These are phyloP conservation scores for Rhinoptilus africanus DNA, from an alignment of 2,113 vertebrate genomes.

Conservation along the genomic window DNA sequence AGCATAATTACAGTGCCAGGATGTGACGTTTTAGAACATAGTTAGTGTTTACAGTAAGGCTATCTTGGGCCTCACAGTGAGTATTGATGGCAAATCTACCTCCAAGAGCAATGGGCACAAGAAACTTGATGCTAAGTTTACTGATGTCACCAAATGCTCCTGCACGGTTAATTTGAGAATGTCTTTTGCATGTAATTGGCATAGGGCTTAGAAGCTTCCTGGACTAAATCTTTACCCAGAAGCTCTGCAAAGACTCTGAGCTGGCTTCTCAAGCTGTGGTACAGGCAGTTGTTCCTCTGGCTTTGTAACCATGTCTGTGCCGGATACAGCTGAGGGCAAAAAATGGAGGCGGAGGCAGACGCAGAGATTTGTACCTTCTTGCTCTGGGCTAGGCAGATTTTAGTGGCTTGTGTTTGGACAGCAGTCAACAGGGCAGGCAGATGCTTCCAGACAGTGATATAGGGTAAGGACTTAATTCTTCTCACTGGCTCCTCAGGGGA, in stretches of 20 bases:
- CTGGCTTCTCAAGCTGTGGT: background rate
- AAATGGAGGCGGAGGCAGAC: background rate
- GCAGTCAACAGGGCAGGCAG: background rate
- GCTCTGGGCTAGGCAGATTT: background rate
- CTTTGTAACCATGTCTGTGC: background rate
- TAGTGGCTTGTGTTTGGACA: background rate
- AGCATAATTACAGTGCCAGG: background rate
- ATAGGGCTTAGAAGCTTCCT: background rate
- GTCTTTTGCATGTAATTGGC: background rate
- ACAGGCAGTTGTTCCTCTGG: background rate
- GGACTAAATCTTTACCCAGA: background rate
- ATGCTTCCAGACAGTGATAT: background rate
- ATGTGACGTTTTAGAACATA: background rate
- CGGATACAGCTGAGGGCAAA: rapidly evolving
- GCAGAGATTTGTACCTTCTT: background rate
- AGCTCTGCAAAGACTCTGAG: background rate
- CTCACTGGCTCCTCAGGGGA: background rate
- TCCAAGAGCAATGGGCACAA: background rate
- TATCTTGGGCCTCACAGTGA: background rate
- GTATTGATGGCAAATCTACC: background rate
- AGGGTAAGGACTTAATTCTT: background rate
- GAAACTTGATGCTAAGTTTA: background rate
- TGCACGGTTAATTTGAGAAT: background rate
- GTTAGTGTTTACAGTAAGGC: background rate
- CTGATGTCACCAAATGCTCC: background rate